Percentiles rank a stretch among this genome's conserved stretches.
Evolutionary conservation across 2,797 vertebrate genomes (phyloP).

Genomic region (Lycodopsis pacificus): DNA sequence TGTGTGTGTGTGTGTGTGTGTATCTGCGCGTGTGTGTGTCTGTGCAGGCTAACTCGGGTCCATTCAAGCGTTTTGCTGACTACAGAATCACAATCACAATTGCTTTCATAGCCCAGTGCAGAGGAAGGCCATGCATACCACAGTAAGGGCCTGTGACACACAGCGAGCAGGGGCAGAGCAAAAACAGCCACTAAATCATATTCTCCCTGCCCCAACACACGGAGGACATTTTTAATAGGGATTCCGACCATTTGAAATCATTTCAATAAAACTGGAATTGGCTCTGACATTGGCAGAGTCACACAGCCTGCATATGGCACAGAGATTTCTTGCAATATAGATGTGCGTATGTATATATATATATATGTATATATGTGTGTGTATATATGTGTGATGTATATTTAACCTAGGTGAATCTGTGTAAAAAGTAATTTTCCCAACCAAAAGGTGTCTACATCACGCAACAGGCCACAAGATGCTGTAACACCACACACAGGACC

Average conservation of each 20-base stretch:
- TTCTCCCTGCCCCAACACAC: constrained; percentile 58
- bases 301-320: constrained; percentile 37
- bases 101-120: constrained; percentile 82
- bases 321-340: constrained; percentile 20
- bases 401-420: constrained; percentile 19
- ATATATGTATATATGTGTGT: neutral
- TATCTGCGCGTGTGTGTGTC: constrained; percentile 17
- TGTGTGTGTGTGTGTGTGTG: constrained; percentile 41
- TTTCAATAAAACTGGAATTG: constrained; percentile 72
- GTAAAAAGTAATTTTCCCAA: constrained; percentile 22
- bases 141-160: constrained; percentile 76
- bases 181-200: constrained; percentile 74
- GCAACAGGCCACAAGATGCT: constrained; percentile 5
- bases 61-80: constrained; percentile 85
- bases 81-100: constrained; percentile 83
- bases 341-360: neutral
- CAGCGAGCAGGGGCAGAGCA: constrained; percentile 57
- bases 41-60: constrained; percentile 73
- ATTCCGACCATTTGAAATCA: constrained; percentile 74
- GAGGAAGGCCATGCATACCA: constrained; percentile 82
- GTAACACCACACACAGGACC: constrained; percentile 1
- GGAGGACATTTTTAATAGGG: constrained; percentile 67
- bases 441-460: constrained; percentile 15
- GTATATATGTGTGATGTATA: neutral
- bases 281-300: constrained; percentile 62